A percentile compares a stretch with the other conserved stretches of the same genome.
phyloP scores from a whole-genome alignment of 2,797 vertebrate species.

The Hydrophis major region DNA sequence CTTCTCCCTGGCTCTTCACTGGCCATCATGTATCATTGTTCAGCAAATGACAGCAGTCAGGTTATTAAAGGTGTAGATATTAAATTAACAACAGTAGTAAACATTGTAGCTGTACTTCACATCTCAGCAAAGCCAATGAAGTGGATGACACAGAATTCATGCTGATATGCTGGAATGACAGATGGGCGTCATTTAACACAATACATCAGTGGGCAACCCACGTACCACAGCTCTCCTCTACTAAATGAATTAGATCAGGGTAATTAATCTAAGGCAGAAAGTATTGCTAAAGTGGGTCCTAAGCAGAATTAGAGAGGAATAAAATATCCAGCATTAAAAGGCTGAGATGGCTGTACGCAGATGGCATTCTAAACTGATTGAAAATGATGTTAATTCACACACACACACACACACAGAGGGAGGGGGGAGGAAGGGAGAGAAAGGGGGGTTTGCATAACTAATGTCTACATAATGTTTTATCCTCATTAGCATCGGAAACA shows the following conservation, averaged over 20 bases:
- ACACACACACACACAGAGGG: neutral
- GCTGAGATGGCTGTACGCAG: conserved; percentile 27
- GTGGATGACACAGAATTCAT: conserved; percentile 78
- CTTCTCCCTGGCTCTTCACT: conserved; percentile 68
- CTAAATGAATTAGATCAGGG: conserved; percentile 88
- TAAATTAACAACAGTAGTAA: conserved; percentile 86
- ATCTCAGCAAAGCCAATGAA: conserved; percentile 79
- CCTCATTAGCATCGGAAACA: neutral
- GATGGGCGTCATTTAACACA: conserved; percentile 88
- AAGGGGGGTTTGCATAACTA: neutral
- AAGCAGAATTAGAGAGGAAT: conserved; percentile 67
- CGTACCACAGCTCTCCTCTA: conserved; percentile 85
- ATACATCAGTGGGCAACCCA: conserved; percentile 84
- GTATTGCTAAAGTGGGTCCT: conserved; percentile 69
- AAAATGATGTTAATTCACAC: conserved; percentile 28
- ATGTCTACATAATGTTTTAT: conserved; percentile 24
- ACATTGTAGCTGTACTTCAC: conserved; percentile 81
- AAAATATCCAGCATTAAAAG: conserved; percentile 59
- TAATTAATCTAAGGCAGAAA: conserved; percentile 87
- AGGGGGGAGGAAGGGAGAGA: neutral
- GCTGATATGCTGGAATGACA: conserved; percentile 83
- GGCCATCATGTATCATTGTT: conserved; percentile 80
- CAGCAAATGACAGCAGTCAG: conserved; percentile 78
- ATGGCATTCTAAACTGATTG: conserved; percentile 32
- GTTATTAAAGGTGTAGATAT: conserved; percentile 87